Evolutionary conservation across 2,888 invertebrate genomes (phyloP).

Genomic region (Drosophila borealis): DNA sequence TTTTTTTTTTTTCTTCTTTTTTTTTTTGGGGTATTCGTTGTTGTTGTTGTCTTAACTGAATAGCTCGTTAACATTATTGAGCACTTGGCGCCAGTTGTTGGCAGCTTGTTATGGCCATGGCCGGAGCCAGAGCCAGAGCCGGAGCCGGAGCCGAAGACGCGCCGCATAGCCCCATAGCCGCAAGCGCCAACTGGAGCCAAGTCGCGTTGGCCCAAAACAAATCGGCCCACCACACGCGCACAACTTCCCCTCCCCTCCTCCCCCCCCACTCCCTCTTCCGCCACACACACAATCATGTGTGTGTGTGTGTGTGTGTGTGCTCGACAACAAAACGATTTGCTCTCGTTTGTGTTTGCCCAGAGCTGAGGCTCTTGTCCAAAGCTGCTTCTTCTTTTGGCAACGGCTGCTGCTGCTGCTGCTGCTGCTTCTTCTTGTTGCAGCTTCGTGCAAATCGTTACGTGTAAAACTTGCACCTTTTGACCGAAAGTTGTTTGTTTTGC

Average conservation of each 20-base stretch:
- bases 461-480: constrained; percentile 81
- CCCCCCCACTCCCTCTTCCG: neutral
- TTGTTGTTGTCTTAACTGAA: constrained; percentile 77
- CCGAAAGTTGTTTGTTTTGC: constrained; percentile 73
- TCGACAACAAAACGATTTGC: constrained; percentile 80
- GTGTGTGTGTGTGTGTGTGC: constrained; percentile 29
- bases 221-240: constrained; percentile 72
- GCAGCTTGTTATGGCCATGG: constrained; percentile 80
- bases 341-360: constrained; percentile 73
- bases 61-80: constrained; percentile 84
- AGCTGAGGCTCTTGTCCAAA: constrained; percentile 10
- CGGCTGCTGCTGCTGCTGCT: constrained; percentile 5
- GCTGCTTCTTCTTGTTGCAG: constrained; percentile 6
- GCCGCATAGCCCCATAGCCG: constrained; percentile 64
- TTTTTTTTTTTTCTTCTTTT: constrained; percentile 29
- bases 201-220: constrained; percentile 50
- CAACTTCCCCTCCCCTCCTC: neutral
- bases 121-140: constrained; percentile 34
- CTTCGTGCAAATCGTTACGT: constrained; percentile 79
- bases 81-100: constrained; percentile 85
- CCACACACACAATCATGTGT: neutral
- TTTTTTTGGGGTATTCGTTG: constrained; percentile 48
- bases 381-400: neutral
- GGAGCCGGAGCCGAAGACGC: constrained; percentile 47
- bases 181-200: constrained; percentile 53